These are phyloP conservation scores for Drosophila miranda DNA, from an alignment of 1,140 invertebrate genomes.

Conservation along the genomic window DNA sequence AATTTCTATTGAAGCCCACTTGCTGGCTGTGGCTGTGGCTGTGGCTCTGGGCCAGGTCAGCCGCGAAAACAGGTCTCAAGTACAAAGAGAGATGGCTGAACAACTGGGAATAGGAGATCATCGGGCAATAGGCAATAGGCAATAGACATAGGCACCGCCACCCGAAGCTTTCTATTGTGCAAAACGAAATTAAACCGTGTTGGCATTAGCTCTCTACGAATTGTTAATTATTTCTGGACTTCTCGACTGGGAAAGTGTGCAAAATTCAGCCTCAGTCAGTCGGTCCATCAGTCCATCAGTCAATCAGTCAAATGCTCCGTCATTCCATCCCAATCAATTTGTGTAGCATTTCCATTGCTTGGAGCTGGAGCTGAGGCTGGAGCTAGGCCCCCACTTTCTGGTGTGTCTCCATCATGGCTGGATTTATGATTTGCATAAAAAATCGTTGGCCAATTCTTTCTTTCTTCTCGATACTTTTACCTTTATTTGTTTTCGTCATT, in stretches of 20 bases:
- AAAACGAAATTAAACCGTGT: constrained; percentile 75
- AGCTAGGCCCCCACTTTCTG: constrained; percentile 10
- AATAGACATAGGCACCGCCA: constrained; percentile 35
- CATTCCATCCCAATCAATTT: constrained; percentile 72
- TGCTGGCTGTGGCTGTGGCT: constrained; percentile 27
- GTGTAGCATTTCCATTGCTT: constrained; percentile 45
- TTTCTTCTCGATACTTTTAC: constrained; percentile 67
- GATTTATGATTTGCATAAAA: constrained; percentile 80
- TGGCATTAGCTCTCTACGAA: constrained; percentile 64
- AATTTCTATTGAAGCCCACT: constrained; percentile 77
- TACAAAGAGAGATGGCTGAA: constrained; percentile 28
- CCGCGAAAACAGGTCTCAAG: constrained; percentile 74
- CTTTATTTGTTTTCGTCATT: constrained; percentile 63
- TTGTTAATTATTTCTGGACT: constrained; percentile 66
- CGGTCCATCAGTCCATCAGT: constrained; percentile 31
- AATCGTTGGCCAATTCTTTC: constrained; percentile 72
- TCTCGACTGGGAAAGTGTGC: constrained; percentile 62
- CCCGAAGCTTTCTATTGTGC: constrained; percentile 70
- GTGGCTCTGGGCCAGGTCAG: constrained; percentile 43
- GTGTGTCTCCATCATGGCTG: constrained; percentile 60
- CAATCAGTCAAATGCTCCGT: constrained; percentile 71
- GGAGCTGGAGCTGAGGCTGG: constrained; percentile 41
- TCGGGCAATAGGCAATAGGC: constrained; percentile 5
- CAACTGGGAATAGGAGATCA: background rate
- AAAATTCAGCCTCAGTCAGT: constrained; percentile 44